Evolutionary conservation across 2,797 vertebrate genomes (phyloP).

Genomic region (Onychomys arenicola): DNA sequence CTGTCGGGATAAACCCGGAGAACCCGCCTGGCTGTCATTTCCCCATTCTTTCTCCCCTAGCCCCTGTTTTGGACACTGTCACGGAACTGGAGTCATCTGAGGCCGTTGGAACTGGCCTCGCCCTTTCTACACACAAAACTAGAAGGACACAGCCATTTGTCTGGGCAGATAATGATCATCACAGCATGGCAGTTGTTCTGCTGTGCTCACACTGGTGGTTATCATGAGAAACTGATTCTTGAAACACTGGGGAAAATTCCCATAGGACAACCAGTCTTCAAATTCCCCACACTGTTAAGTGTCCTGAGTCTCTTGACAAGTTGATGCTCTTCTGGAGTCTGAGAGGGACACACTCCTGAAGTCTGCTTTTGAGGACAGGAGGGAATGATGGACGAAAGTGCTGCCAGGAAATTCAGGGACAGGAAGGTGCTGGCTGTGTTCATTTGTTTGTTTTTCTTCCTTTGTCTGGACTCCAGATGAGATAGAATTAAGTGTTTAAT

Average conservation of each 20-base stretch:
- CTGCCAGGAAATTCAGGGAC: neutral
- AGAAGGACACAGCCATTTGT: neutral
- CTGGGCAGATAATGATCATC: neutral
- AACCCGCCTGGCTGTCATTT: conserved; percentile 8
- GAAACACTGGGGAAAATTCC: neutral
- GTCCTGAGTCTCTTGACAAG: fast-evolving
- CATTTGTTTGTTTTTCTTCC: neutral
- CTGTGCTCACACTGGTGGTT: neutral
- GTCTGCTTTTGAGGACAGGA: neutral
- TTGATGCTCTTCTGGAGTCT: too few relatives aligned
- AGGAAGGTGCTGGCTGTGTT: neutral
- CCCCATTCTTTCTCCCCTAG: conserved; percentile 7
- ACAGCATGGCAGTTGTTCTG: fast-evolving
- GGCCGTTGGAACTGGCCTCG: neutral
- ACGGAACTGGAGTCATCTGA: neutral
- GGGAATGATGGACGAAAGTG: fast-evolving
- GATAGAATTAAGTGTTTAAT: neutral
- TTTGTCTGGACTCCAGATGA: neutral
- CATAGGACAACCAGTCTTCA: neutral
- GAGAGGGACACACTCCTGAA: neutral
- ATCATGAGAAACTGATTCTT: neutral
- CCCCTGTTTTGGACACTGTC: neutral
- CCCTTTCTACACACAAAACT: conserved; percentile 12
- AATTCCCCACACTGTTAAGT: fast-evolving
- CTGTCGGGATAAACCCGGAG: conserved; percentile 29